phyloP scores from a whole-genome alignment of 2,113 vertebrate species.

The Cyprinodon tularosa region DNA sequence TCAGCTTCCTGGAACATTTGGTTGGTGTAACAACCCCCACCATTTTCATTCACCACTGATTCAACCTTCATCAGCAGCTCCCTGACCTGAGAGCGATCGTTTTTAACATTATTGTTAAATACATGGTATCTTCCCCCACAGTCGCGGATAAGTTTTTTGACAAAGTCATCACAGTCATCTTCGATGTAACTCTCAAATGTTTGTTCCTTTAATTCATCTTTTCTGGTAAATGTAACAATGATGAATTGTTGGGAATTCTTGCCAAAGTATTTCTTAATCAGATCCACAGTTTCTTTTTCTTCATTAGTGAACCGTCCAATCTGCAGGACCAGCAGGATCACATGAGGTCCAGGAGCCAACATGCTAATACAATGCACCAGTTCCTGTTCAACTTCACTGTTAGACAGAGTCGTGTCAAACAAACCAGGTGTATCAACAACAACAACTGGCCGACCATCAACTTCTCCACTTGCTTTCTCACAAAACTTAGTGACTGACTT shows the following conservation, averaged over 20 bases:
- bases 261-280: slow-evolving; percentile 34
- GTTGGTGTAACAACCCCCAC: slow-evolving; percentile 30
- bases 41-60: slow-evolving; percentile 33
- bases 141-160: neutral
- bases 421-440: slow-evolving; percentile 36
- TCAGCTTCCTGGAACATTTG: slow-evolving; percentile 22
- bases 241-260: slow-evolving; percentile 19
- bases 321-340: too few relatives aligned
- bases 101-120: neutral
- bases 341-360: too few relatives aligned
- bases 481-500: slow-evolving; percentile 18
- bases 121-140: slow-evolving; percentile 38
- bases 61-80: slow-evolving; percentile 31
- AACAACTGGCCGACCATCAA: slow-evolving; percentile 7
- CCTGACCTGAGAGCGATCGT: slow-evolving; percentile 12
- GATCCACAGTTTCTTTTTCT: slow-evolving; percentile 26
- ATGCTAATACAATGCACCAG: neutral
- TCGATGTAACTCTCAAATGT: neutral
- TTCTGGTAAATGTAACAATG: slow-evolving; percentile 34
- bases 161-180: neutral
- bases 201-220: neutral
- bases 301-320: slow-evolving; percentile 7
- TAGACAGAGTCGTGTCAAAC: slow-evolving; percentile 6
- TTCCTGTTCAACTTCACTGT: slow-evolving; percentile 6
- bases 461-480: neutral